A percentile compares a stretch with the other conserved stretches of the same genome.
phyloP scores from a whole-genome alignment of 2,797 vertebrate species.

The Phalanger gymnotis region DNA sequence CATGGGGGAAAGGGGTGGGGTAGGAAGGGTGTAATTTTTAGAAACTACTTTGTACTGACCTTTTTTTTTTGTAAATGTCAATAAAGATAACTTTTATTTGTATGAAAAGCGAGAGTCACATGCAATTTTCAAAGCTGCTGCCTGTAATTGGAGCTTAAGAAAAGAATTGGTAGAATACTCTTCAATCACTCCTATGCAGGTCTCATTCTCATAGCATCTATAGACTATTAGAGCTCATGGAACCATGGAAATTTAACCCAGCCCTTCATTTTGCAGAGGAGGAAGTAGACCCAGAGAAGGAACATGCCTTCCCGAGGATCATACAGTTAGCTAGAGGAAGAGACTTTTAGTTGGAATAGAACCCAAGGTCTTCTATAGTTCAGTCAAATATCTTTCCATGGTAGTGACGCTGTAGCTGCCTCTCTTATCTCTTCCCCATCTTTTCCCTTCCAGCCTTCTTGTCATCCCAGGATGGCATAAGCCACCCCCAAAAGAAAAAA shows the following conservation, averaged over 20 bases:
- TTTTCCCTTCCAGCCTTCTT: not conserved
- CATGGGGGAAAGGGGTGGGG: slow-evolving; percentile 24
- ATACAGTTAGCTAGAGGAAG: not conserved
- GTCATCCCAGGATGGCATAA: not conserved
- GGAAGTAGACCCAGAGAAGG: not conserved
- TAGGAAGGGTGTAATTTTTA: slow-evolving; percentile 26
- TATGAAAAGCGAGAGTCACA: slow-evolving; percentile 28
- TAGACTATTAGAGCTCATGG: not conserved
- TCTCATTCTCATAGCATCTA: not conserved
- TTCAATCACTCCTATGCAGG: not conserved
- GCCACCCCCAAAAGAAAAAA: not conserved
- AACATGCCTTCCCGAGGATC: not conserved
- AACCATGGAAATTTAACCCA: not conserved
- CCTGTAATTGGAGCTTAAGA: not conserved
- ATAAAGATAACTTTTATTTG: slow-evolving; percentile 65
- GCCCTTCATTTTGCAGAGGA: not conserved
- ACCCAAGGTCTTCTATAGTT: not conserved
- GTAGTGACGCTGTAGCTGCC: not conserved
- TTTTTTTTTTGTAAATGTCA: slow-evolving; percentile 66
- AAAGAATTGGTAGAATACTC: not conserved
- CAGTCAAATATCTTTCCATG: not conserved
- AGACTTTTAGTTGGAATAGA: not conserved
- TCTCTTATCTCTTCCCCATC: not conserved
- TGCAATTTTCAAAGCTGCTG: slow-evolving; percentile 25
- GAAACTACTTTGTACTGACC: slow-evolving; percentile 68